Conservation (phyloP, 2,113 vertebrate genomes). For the Apus apus region DNA sequence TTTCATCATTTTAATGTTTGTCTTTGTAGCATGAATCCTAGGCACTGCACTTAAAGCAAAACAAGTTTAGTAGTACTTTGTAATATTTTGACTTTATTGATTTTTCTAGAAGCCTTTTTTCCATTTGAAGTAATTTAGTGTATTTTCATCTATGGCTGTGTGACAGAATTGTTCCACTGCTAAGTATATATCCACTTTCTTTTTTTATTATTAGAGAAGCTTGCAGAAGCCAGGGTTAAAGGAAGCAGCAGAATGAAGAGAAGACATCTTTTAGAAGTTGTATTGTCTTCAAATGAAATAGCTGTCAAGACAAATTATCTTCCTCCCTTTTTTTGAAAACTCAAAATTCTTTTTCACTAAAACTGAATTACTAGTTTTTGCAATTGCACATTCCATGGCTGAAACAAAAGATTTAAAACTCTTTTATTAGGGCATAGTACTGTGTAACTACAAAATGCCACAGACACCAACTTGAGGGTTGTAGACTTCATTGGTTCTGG, state of each 20-base stretch:
- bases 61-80: not conserved
- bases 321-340: not conserved
- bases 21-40: not conserved
- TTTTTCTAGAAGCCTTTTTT: not conserved
- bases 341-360: not conserved
- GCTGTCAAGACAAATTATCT: not conserved
- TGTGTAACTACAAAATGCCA: not conserved
- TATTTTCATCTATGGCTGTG: not conserved
- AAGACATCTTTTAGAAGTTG: not conserved
- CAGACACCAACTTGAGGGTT: not conserved
- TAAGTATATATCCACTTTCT: not conserved
- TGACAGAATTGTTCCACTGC: not conserved
- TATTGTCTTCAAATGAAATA: not conserved
- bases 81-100: not conserved
- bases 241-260: not conserved
- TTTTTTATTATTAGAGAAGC: not conserved
- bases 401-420: not conserved
- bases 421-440: not conserved
- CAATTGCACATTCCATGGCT: not conserved
- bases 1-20: not conserved
- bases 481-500: not conserved
- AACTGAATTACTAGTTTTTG: not conserved
- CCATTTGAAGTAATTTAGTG: not conserved
- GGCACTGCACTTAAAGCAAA: not conserved
- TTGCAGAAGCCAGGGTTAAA: not conserved